These are phyloP conservation scores for Porites rus DNA, from an alignment of 92 coral and sea anemone genomes.

Conservation along the genomic window DNA sequence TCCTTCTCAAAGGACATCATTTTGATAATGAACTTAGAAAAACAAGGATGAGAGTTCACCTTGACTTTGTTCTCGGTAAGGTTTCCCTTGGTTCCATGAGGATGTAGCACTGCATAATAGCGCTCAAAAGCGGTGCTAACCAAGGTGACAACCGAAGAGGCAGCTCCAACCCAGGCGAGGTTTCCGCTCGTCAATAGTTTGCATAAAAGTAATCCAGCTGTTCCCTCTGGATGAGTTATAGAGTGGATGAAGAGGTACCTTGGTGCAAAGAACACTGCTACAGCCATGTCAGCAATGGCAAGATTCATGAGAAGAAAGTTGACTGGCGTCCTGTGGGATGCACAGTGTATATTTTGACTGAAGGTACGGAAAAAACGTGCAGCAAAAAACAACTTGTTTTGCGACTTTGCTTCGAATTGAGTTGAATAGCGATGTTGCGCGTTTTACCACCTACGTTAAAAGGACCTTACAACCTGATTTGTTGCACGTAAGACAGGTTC, in stretches of 20 bases:
- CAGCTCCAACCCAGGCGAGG: neutral
- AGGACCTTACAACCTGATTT: too few species aligned
- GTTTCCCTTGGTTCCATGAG: neutral
- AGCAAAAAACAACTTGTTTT: too few species aligned
- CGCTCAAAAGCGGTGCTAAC: neutral
- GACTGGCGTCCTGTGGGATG: neutral
- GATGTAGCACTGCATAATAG: neutral
- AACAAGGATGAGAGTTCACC: neutral
- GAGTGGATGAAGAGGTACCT: neutral
- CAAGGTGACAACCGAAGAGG: neutral
- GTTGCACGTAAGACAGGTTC: too few species aligned
- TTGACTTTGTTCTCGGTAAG: too few species aligned
- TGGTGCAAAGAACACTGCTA: neutral
- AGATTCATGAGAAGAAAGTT: slow-evolving; percentile 12
- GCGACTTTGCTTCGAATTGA: too few species aligned
- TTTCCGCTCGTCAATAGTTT: neutral
- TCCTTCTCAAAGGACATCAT: too few species aligned
- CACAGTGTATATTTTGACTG: too few species aligned
- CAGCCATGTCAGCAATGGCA: slow-evolving; percentile 8
- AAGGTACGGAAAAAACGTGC: too few species aligned
- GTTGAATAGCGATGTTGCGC: too few species aligned
- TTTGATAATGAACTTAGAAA: too few species aligned
- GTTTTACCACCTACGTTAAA: too few species aligned
- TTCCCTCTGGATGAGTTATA: neutral
- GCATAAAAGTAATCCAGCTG: neutral